These are phyloP conservation scores for Mamestra configurata DNA, from an alignment of 1,140 invertebrate species.

Conservation along the genomic window DNA sequence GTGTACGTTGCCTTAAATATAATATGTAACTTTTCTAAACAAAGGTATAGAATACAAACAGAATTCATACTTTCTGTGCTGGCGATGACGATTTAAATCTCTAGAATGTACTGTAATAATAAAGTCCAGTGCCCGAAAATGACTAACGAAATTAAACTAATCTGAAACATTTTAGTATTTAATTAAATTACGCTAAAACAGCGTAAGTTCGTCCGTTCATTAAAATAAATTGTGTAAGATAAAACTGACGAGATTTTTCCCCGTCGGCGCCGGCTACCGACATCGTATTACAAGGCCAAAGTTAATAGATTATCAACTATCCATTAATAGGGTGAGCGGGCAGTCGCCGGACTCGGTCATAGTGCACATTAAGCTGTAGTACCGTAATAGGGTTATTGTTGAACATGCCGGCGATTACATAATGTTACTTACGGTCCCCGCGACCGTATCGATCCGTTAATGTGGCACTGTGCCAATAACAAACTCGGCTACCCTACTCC, in stretches of 20 bases:
- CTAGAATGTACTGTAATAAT: neutral
- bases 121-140: neutral
- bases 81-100: neutral
- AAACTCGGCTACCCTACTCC: constrained; percentile 66
- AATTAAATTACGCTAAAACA: constrained; percentile 38
- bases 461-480: constrained; percentile 81
- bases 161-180: constrained; percentile 17
- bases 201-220: constrained; percentile 25
- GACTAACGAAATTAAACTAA: neutral
- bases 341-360: constrained; percentile 17
- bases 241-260: constrained; percentile 25
- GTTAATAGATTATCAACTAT: constrained; percentile 37
- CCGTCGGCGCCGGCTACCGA: neutral
- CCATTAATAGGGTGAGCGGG: constrained; percentile 37
- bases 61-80: no score
- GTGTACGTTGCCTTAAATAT: neutral
- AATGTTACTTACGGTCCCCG: constrained; percentile 73
- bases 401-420: constrained; percentile 72
- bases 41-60: no score
- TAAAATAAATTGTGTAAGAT: constrained; percentile 39
- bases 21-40: no score
- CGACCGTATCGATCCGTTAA: constrained; percentile 76
- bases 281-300: neutral
- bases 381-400: constrained; percentile 65
- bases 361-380: constrained; percentile 35